Percentiles rank a stretch among this genome's conserved stretches.
These are phyloP conservation scores for Tineola bisselliella DNA, from an alignment of 2,888 invertebrate genomes.

Conservation along the genomic window DNA sequence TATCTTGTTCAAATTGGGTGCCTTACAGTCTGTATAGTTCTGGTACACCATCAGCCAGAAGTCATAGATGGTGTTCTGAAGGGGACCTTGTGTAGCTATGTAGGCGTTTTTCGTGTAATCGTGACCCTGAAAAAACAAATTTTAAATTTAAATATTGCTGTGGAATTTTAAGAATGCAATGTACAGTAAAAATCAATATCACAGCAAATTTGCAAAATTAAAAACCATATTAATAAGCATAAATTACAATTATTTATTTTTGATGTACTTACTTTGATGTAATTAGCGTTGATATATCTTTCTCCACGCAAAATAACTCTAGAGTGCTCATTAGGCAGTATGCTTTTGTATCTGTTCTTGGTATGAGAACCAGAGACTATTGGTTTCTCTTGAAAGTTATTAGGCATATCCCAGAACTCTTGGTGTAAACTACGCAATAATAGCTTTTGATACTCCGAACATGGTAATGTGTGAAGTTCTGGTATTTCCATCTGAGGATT, in stretches of 20 bases:
- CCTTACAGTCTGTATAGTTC: conserved; percentile 40
- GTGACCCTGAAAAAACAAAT: conserved; percentile 74
- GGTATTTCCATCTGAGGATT: conserved; percentile 52
- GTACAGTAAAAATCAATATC: too few species aligned
- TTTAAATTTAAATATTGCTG: too few species aligned
- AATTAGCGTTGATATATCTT: conserved; percentile 92
- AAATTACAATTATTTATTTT: not conserved
- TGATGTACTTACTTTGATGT: conserved; percentile 75
- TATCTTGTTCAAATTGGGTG: conserved; percentile 14
- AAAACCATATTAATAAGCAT: not conserved
- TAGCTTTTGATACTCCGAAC: conserved; percentile 70
- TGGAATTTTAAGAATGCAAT: too few species aligned
- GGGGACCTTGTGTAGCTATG: conserved; percentile 93
- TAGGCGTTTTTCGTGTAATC: conserved; percentile 87
- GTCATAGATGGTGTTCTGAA: conserved; percentile 87
- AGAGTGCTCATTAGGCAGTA: conserved; percentile 89
- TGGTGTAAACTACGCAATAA: conserved; percentile 74
- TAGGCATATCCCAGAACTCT: conserved; percentile 94
- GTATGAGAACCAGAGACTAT: conserved; percentile 88
- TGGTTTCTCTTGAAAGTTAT: conserved; percentile 90
- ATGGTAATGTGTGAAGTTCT: conserved; percentile 30
- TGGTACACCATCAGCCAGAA: conserved; percentile 89
- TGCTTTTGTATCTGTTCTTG: conserved; percentile 90
- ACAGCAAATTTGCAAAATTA: too few species aligned
- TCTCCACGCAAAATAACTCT: conserved; percentile 75